Conservation (phyloP, 2,113 vertebrate species). For the Nannobrachium achirus region DNA sequence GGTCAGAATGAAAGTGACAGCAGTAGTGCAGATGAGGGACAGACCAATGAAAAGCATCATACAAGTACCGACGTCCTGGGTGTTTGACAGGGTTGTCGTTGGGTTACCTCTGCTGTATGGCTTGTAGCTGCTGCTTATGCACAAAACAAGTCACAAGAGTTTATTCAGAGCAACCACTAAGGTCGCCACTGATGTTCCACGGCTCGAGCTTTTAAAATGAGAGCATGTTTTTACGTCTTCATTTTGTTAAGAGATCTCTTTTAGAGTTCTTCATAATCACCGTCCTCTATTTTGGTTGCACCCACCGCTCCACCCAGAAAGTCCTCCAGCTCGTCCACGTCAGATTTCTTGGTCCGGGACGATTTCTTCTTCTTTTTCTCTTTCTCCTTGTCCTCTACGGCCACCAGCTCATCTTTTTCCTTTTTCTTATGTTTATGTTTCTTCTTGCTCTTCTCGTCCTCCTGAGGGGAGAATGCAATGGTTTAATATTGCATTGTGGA, state of each 20-base stretch:
- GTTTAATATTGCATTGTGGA: too few relatives aligned
- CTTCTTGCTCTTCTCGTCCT: slow-evolving; percentile 91
- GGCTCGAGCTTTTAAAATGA: not conserved
- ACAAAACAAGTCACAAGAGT: slow-evolving; percentile 41
- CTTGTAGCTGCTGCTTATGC: slow-evolving; percentile 65
- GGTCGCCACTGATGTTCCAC: slow-evolving; percentile 1
- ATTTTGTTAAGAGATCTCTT: not conserved
- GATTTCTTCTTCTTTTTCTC: slow-evolving; percentile 85
- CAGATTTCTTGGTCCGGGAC: slow-evolving; percentile 79
- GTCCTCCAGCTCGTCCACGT: slow-evolving; percentile 90
- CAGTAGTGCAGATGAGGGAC: slow-evolving; percentile 36
- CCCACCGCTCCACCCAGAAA: slow-evolving; percentile 85
- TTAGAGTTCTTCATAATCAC: slow-evolving; percentile 96
- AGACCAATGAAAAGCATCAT: slow-evolving; percentile 24
- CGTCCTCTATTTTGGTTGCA: slow-evolving; percentile 78
- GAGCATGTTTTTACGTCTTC: not conserved
- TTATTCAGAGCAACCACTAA: not conserved
- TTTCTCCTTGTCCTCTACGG: slow-evolving; percentile 69
- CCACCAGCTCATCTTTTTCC: slow-evolving; percentile 81
- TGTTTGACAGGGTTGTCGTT: slow-evolving; percentile 30
- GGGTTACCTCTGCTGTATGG: slow-evolving; percentile 56
- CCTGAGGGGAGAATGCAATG: slow-evolving; percentile 65
- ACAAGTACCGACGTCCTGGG: slow-evolving; percentile 18
- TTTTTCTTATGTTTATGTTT: slow-evolving; percentile 89
- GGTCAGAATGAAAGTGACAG: slow-evolving; percentile 45